These are phyloP conservation scores for Abscondita cerata DNA, from an alignment of 2,888 invertebrate genomes.

Conservation along the genomic window DNA sequence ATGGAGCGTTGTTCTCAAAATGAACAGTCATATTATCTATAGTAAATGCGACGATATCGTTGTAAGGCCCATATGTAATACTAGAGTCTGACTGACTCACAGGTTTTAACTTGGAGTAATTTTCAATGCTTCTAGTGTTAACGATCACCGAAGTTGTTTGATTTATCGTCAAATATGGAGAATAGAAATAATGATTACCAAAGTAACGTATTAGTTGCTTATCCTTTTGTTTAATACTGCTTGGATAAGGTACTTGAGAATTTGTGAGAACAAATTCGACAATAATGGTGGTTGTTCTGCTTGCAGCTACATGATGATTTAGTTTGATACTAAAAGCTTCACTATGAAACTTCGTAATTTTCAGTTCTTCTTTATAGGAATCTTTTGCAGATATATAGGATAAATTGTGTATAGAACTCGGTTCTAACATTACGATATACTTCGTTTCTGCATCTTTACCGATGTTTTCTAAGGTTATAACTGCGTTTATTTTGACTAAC, in stretches of 20 bases:
- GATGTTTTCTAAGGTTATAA: conserved; percentile 84
- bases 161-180: conserved; percentile 79
- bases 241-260: conserved; percentile 83
- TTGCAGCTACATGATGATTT: conserved; percentile 66
- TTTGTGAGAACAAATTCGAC: conserved; percentile 81
- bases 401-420: conserved; percentile 67
- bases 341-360: conserved; percentile 49
- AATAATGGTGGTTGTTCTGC: conserved; percentile 65
- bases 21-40: conserved; percentile 78
- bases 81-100: conserved; percentile 77
- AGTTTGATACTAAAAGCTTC: conserved; percentile 59
- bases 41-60: conserved; percentile 69
- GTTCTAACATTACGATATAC: conserved; percentile 76
- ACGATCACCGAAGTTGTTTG: conserved; percentile 84
- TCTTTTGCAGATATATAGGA: conserved; percentile 79
- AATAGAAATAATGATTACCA: conserved; percentile 83
- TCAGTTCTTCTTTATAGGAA: conserved; percentile 65
- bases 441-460: conserved; percentile 74
- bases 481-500: conserved; percentile 81
- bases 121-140: conserved; percentile 81
- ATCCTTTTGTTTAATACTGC: conserved; percentile 89
- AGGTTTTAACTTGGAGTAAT: conserved; percentile 83
- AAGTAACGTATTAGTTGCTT: conserved; percentile 90
- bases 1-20: conserved; percentile 96
- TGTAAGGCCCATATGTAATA: conserved; percentile 90